Percentiles rank a stretch among this genome's conserved stretches.
Conservation (phyloP, 2,113 vertebrate genomes). For the Tympanuchus pallidicinctus region DNA sequence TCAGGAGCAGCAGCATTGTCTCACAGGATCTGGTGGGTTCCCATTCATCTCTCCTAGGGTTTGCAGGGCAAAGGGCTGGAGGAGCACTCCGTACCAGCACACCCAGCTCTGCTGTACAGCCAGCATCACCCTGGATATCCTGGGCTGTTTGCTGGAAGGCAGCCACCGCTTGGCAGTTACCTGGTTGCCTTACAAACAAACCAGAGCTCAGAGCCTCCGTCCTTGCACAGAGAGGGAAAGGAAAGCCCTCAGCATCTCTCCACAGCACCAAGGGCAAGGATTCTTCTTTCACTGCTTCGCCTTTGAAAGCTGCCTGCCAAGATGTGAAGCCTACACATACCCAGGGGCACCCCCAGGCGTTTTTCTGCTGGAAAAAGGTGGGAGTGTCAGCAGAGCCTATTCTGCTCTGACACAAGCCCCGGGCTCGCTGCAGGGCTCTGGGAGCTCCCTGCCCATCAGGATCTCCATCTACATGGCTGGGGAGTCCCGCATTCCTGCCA, state of each 20-base stretch:
- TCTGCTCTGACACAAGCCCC: background rate
- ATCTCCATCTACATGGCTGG: background rate
- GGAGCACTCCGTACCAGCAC: background rate
- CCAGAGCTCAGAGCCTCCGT: background rate
- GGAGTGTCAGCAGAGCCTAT: rapidly evolving
- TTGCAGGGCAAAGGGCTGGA: background rate
- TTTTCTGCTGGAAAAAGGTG: background rate
- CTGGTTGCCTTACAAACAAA: conserved; percentile 71
- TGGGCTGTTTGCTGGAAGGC: background rate
- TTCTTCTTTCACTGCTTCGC: background rate
- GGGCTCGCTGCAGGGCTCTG: background rate
- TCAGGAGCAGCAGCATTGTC: background rate
- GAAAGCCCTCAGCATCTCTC: background rate
- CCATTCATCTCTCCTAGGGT: rapidly evolving
- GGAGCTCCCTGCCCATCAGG: background rate
- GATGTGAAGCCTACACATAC: background rate
- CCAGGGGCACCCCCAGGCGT: background rate
- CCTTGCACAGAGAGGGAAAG: background rate
- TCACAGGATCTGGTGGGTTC: background rate
- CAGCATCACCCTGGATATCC: background rate
- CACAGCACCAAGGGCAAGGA: rapidly evolving
- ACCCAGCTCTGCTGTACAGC: background rate
- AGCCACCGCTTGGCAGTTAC: conserved; percentile 34
- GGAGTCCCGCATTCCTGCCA: background rate
- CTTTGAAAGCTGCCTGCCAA: background rate